A percentile compares a stretch with the other conserved stretches of the same genome.
Conservation (phyloP, 2,113 vertebrate species). For the Ptychochromis oligacanthus region DNA sequence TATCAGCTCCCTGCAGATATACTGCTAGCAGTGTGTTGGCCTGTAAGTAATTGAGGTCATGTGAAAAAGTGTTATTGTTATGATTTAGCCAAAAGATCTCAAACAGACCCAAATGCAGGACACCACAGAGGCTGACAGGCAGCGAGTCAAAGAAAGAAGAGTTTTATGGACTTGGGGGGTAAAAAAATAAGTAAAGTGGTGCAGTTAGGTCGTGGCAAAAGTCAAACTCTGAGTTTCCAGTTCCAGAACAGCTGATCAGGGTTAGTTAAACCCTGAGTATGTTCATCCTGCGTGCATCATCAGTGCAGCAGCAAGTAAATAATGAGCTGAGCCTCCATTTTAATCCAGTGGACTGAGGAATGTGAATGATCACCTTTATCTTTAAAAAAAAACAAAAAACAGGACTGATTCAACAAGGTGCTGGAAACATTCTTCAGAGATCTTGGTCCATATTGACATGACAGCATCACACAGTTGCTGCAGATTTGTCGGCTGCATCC, state of each 20-base stretch:
- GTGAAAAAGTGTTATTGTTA: not conserved
- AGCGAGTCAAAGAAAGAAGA: not conserved
- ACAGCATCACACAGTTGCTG: not conserved
- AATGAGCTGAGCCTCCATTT: not conserved
- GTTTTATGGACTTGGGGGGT: not conserved
- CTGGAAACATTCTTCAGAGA: not conserved
- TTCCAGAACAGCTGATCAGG: not conserved
- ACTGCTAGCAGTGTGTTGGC: conserved; percentile 3
- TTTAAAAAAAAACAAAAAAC: not conserved
- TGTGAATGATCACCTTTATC: not conserved
- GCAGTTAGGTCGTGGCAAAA: not conserved
- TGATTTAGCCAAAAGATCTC: no score
- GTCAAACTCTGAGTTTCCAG: not conserved
- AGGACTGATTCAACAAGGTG: not conserved
- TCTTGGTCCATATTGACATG: not conserved
- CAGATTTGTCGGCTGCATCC: not conserved
- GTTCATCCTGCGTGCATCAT: not conserved
- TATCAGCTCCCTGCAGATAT: conserved; percentile 4
- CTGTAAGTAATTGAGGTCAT: not conserved
- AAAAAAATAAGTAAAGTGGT: not conserved
- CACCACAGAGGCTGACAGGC: no score
- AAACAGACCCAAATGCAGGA: no score
- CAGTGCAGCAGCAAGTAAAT: not conserved
- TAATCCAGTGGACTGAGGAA: not conserved
- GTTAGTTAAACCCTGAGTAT: accelerated